Evolutionary conservation across 1,140 invertebrate species (phyloP).

Genomic region (Zaprionus ornatus): DNA sequence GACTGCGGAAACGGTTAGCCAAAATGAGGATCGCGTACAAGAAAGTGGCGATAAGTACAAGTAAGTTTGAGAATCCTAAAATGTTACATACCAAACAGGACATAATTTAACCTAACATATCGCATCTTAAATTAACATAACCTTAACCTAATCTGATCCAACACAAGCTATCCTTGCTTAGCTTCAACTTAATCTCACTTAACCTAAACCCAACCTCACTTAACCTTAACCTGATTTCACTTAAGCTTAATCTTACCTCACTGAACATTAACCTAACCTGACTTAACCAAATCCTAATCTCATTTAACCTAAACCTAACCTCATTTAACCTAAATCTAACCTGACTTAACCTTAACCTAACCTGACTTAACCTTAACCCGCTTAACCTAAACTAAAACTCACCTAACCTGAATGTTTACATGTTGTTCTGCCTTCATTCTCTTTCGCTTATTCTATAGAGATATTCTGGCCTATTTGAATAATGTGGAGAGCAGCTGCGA

Average conservation of each 20-base stretch:
- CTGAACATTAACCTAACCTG: not conserved
- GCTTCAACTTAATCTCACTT: too few relatives aligned
- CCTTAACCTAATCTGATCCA: not conserved
- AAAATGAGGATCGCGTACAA: conserved; percentile 42
- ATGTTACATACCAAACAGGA: not conserved
- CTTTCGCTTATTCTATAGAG: conserved; percentile 33
- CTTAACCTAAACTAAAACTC: too few relatives aligned
- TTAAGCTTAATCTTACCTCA: too few relatives aligned
- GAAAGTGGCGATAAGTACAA: conserved; percentile 79
- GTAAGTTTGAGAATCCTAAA: conserved; percentile 31
- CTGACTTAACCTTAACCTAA: not conserved
- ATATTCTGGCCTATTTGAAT: conserved; percentile 80
- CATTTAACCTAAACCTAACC: not conserved
- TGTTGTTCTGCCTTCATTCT: not conserved
- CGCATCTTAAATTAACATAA: not conserved
- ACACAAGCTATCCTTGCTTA: not conserved
- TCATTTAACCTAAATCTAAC: not conserved
- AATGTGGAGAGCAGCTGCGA: conserved; percentile 83
- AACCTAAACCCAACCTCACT: too few relatives aligned
- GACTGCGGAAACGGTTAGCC: conserved; percentile 54
- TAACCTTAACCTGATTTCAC: too few relatives aligned
- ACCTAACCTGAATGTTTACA: too few relatives aligned
- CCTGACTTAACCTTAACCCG: too few relatives aligned
- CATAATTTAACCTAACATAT: not conserved
- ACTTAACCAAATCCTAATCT: not conserved